Conservation (phyloP, 2,113 vertebrate genomes). For the Acrocephalus kingi region DNA sequence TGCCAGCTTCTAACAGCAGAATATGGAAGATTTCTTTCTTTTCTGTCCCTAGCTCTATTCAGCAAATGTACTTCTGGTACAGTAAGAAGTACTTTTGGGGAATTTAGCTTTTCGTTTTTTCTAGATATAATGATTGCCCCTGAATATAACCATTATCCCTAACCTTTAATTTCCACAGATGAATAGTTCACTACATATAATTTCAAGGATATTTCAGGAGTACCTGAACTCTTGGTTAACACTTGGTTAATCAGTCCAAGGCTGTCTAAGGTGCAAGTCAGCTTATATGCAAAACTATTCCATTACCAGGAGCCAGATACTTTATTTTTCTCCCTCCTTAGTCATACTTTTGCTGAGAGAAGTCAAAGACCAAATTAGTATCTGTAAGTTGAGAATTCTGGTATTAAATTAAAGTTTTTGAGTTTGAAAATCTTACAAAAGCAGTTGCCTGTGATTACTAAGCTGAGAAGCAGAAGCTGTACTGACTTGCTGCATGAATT, state of each 20-base stretch:
- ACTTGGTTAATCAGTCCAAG: not conserved
- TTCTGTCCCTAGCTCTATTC: not conserved
- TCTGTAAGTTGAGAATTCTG: not conserved
- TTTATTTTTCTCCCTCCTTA: not conserved
- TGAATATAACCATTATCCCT: not conserved
- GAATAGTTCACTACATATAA: not conserved
- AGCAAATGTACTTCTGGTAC: not conserved
- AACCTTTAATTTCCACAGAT: not conserved
- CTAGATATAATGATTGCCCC: not conserved
- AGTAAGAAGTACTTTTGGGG: not conserved
- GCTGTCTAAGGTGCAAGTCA: not conserved
- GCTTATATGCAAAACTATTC: not conserved
- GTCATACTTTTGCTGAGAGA: not conserved
- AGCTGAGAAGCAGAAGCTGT: conserved; percentile 12
- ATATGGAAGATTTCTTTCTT: not conserved
- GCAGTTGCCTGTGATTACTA: not conserved
- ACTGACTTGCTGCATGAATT: not conserved
- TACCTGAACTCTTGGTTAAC: not conserved
- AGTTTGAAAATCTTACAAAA: not conserved
- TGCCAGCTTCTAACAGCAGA: not conserved
- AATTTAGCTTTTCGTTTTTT: not conserved
- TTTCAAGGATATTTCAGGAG: not conserved
- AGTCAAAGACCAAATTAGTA: conserved; percentile 8
- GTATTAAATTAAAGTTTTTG: not conserved
- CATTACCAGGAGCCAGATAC: not conserved